phyloP scores from a whole-genome alignment of 2,888 invertebrate species.

The Dryobotodes eremita region DNA sequence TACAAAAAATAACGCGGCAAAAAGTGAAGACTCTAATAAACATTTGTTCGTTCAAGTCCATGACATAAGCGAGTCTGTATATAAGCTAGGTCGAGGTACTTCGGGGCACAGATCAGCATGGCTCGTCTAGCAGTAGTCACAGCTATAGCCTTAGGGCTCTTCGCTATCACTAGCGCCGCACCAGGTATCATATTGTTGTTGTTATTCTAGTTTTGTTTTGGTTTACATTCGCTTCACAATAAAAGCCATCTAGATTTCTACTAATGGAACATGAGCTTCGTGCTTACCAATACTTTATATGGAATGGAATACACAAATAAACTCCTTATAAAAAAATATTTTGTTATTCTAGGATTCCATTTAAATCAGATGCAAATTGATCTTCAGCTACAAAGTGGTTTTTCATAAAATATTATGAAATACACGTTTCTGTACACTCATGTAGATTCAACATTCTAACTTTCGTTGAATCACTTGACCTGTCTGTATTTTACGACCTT shows the following conservation, averaged over 20 bases:
- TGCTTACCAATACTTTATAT: not conserved
- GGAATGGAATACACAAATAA: not conserved
- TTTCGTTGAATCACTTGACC: not conserved
- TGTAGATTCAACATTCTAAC: not conserved
- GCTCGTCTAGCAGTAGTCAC: conserved; percentile 80
- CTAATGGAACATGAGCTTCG: not conserved
- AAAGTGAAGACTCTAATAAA: conserved; percentile 80
- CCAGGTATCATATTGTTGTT: conserved; percentile 76
- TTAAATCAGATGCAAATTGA: not conserved
- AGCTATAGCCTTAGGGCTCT: conserved; percentile 79
- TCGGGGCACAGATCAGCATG: conserved; percentile 78
- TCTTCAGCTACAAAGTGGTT: not conserved
- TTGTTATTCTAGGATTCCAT: not conserved
- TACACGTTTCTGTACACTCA: not conserved
- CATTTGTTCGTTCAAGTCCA: conserved; percentile 73
- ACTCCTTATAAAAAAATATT: not conserved
- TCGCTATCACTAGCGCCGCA: conserved; percentile 79
- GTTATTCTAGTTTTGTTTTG: conserved; percentile 9
- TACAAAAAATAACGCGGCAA: conserved; percentile 73
- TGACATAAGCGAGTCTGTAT: conserved; percentile 81
- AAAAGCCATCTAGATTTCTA: not conserved
- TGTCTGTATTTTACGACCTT: not conserved
- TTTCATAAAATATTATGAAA: conserved; percentile 7
- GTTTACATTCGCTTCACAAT: not conserved
- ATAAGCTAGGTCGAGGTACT: conserved; percentile 70